phyloP scores from a whole-genome alignment of 2,113 vertebrate genomes.

The Poicephalus gulielmi region DNA sequence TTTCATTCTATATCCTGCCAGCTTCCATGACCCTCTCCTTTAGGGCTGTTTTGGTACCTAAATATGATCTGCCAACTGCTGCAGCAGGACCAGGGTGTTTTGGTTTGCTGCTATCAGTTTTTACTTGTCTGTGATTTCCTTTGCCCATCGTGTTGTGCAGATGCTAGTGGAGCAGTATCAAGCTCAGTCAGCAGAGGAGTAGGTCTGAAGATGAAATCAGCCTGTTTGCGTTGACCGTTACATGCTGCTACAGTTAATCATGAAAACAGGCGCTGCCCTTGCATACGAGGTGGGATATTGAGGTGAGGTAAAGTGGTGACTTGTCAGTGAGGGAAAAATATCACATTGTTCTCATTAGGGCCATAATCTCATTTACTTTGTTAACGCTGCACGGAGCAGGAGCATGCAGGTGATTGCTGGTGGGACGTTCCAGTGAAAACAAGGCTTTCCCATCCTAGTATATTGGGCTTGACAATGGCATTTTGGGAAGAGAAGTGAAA shows the following conservation, averaged over 20 bases:
- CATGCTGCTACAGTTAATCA: constrained; percentile 15
- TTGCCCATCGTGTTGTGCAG: not conserved
- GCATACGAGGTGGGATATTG: not conserved
- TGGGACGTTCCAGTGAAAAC: not conserved
- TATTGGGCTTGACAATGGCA: not conserved
- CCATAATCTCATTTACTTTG: not conserved
- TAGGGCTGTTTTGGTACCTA: not conserved
- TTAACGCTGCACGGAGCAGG: rapidly evolving
- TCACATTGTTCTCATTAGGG: not conserved
- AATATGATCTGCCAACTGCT: not conserved
- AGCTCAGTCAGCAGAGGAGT: not conserved
- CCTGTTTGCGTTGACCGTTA: constrained; percentile 23
- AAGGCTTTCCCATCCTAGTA: not conserved
- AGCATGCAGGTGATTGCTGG: not conserved
- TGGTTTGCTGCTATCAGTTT: not conserved
- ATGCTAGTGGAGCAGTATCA: not conserved
- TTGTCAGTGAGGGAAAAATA: not conserved
- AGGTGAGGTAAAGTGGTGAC: not conserved
- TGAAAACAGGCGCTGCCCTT: not conserved
- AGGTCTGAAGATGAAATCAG: not conserved
- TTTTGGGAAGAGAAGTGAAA: not conserved
- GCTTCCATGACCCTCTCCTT: not conserved
- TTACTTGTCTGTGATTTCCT: not conserved
- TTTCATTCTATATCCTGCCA: not conserved
- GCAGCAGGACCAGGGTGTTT: not conserved